Base-by-base conservation (phyloP, 2,797 vertebrate genomes). In the Acrossocheilus fasciatus region DNA sequence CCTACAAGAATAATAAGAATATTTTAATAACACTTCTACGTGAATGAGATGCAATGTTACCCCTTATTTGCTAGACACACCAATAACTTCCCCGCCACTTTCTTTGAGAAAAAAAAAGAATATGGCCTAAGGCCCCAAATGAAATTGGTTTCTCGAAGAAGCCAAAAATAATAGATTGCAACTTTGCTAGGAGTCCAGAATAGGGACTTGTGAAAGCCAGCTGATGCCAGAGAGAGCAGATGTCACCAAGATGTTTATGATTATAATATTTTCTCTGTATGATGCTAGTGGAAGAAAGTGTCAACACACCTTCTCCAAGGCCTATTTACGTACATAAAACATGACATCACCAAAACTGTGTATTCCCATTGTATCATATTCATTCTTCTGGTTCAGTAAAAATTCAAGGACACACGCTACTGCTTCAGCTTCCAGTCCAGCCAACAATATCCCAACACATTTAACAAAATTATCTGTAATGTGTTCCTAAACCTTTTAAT, bases 161-260 rank as follows among this genome's bases (percentile, higher is more conserved):
- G 39, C 52, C 52, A 72, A 72, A 34, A 34, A 80, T 79, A 85
- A 72, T 62, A 72, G 76, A 85, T 85, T 72, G 50, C 50, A 85
- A 72, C 76, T 72, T 80, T 14, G 7, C 50, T 39, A 80, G 41
- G 39, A 72, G 52, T 41, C 26, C 66, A 59, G 84, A 80, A 85
- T 72, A 85, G 66, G 68, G 39, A 72, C 50, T 54, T 0, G 12
- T 69, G 64, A 20, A 59, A 79, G 64, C 84, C 76, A 85, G 76
- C 84, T 85, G 76, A 85, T 79, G 84, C 76, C 76, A 85, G 66
- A 43, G 66, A 79, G 50, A 85, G 66, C 76, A 85, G 76, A 85
- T 85, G 75, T 85, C 76, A 85, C 66, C 12, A 72, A 69, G 66
- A 14, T 79, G 66, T 80, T 79, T 79, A 85, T 85, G 66, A 85